Evolutionary conservation across 2,888 invertebrate species (phyloP).

Genomic region (Eupithecia insigniata): DNA sequence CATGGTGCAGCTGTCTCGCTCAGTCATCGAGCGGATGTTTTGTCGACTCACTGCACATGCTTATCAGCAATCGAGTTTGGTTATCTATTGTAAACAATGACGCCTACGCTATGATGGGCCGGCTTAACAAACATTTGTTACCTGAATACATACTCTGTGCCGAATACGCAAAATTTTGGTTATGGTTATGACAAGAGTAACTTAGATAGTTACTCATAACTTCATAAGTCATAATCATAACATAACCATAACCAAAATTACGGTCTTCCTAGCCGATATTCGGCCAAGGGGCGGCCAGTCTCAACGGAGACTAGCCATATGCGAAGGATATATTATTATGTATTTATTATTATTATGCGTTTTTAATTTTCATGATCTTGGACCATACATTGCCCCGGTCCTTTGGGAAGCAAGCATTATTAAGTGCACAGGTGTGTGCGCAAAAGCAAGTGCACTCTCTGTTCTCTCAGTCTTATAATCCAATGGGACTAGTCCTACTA

Average conservation of each 20-base stretch:
- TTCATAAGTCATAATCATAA: too few species aligned
- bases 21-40: conserved; percentile 54
- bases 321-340: not conserved
- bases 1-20: conserved; percentile 34
- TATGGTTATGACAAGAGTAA: not conserved
- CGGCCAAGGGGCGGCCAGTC: not conserved
- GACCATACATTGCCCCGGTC: too few species aligned
- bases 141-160: too few species aligned
- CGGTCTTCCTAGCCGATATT: not conserved
- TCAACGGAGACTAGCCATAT: not conserved
- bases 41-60: conserved; percentile 50
- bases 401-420: too few species aligned
- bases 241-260: too few species aligned
- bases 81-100: conserved; percentile 56
- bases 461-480: too few species aligned
- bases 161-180: not conserved
- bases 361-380: too few species aligned
- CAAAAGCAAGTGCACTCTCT: not conserved
- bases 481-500: too few species aligned
- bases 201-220: too few species aligned
- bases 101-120: conserved; percentile 42
- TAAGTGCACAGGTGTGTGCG: not conserved
- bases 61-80: conserved; percentile 54
- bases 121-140: conserved; percentile 6
- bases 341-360: too few species aligned